Conservation (phyloP, 1,140 invertebrate genomes). For the Cydia fagiglandana region DNA sequence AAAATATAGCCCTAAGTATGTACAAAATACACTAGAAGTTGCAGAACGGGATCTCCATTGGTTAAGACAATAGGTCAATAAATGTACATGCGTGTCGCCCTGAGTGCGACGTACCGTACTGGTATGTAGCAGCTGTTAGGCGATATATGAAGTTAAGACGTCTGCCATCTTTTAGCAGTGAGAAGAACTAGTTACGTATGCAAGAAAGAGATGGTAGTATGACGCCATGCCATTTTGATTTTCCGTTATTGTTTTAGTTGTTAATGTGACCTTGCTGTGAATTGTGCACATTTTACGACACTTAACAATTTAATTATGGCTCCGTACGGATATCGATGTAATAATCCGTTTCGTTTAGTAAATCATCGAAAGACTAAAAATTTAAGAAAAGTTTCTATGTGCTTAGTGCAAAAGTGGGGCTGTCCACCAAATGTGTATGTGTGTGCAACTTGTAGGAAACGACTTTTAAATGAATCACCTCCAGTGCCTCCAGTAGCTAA, state of each 20-base stretch:
- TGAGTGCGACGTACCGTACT: not conserved
- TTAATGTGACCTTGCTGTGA: not conserved
- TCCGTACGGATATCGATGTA: constrained; percentile 20
- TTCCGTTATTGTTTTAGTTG: not conserved
- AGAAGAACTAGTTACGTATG: not conserved
- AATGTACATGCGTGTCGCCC: not conserved
- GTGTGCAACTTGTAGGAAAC: constrained; percentile 35
- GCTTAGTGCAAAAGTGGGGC: constrained; percentile 35
- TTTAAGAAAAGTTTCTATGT: constrained; percentile 28
- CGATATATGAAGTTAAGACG: not conserved
- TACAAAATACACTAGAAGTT: not conserved
- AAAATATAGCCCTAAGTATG: not conserved
- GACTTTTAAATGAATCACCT: constrained; percentile 22
- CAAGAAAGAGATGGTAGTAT: not conserved
- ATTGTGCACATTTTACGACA: not conserved
- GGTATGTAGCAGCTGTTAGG: no score
- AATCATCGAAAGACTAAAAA: constrained; percentile 31
- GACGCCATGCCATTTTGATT: not conserved
- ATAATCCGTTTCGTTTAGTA: constrained; percentile 22
- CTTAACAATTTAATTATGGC: not conserved
- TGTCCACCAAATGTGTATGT: constrained; percentile 25
- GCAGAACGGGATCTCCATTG: not conserved
- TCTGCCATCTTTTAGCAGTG: not conserved
- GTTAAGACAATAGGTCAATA: not conserved
- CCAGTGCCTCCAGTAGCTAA: constrained; percentile 26